Base-by-base conservation (phyloP, 2,113 vertebrate genomes). In the Microtus richardsoni region DNA sequence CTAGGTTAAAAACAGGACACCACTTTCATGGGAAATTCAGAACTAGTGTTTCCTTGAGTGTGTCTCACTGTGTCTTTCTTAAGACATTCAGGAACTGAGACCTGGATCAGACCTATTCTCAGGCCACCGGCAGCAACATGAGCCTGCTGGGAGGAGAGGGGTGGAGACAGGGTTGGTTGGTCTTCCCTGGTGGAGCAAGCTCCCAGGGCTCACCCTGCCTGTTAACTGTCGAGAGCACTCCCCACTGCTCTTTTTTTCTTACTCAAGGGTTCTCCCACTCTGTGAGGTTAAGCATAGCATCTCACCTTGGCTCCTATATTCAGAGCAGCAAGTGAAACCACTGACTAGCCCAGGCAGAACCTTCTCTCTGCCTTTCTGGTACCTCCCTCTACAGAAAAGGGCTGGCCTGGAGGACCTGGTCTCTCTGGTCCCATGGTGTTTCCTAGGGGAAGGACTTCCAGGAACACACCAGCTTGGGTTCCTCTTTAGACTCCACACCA, bases 41-140 rank as follows among this genome's bases (percentile, higher is more conserved):
- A 36, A 4, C 0, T 47, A 3, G 8, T 3, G 14, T 30, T 1
- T 16, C 26, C 54, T 28, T 9, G 2, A 47, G 28, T 1, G 0
- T 1, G 71, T 39, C 66, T 71, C 85, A 30, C 54, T 14, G 2
- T 13, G 13, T 73, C 70, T 24, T 11, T 21, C 58, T 30, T 24
- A 12, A 33, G 54, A 66, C 30, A 2, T 30, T 58, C 30, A 3
- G 3, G 8, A 54, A 0, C 44, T 9, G 8, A 60, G 26, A 39
- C 7, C 19, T 11, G 3, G 1, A 7, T 2, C 52, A 4, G 28
- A 16, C 11, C 8, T 11, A 8, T 30, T 47, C 68, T 58, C 68
- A 24, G 52, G 49, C 49, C 52, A 74, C 49, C 24, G 7, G 44
- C 8, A 58, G 52, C n/a, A 30, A 66, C n/a, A 12, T 28, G 36